Base-by-base conservation (phyloP, 2,797 vertebrate species). In the Perdix hodgsoniae region DNA sequence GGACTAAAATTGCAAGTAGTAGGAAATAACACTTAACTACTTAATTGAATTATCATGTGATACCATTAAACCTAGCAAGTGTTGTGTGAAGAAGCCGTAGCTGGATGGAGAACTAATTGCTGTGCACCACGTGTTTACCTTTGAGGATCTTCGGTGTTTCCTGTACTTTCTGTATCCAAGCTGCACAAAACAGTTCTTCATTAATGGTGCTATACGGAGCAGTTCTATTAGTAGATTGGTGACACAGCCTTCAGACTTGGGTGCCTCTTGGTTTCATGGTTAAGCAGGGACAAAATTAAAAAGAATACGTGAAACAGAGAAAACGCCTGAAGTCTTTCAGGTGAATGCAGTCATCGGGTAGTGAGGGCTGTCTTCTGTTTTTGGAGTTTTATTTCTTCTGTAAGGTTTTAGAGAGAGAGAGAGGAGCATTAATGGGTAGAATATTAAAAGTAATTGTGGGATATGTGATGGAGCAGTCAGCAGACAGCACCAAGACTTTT, bases 121-220 rank as follows among this genome's bases (percentile, higher is more conserved):
- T 71, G 14, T 49, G 18, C 70, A 84, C 74, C 71, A 86, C 7
- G 4, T 94, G 87, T 86, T 92, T 91, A 90, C 56, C 67, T 94
- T 75, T 59, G 74, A 90, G 71, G 57, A 69, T 92, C 80, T 86
- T 65, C 83, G 69, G 61, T 71, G 74, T 82, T 95, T 92, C 87
- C 81, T 90, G 65, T 78, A 56, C 40, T 86, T 83, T 60, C 60
- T 67, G 15, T 88, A 70, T 86, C 63, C 47, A 75, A 27, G 63
- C 33, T 54, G 54, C 54, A 37, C 57, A 63, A 83, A 82, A 90
- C 57, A 72, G 40, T 82, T 90, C 87, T 87, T 95, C 77, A 42
- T 76, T 81, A 87, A 52, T 56, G 59, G 86, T 45, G 49, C 40
- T 71, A 54, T 83, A 83, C 42, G 45, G 88, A 79, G 70, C 31